phyloP scores from a whole-genome alignment of 2,113 vertebrate genomes.

The Plotosus lineatus region DNA sequence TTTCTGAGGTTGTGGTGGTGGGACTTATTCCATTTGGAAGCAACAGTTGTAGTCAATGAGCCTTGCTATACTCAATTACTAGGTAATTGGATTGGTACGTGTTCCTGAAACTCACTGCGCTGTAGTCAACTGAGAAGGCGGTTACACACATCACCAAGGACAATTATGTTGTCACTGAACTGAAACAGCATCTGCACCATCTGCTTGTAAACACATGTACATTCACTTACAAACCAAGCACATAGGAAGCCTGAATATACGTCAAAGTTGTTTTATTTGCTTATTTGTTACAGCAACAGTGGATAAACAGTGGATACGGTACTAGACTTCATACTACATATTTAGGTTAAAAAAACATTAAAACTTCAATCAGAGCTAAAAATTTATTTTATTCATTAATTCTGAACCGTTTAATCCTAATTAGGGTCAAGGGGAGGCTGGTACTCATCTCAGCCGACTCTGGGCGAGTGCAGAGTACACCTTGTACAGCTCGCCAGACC shows the following conservation, averaged over 20 bases:
- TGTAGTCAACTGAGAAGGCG: slow-evolving; percentile 61
- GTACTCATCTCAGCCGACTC: too few species aligned
- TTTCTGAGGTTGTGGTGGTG: slow-evolving; percentile 58
- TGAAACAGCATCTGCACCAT: slow-evolving; percentile 20
- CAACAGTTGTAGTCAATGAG: slow-evolving; percentile 73
- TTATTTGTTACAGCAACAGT: not conserved
- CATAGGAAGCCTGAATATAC: not conserved
- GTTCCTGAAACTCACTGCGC: slow-evolving; percentile 51
- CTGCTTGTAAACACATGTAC: not conserved
- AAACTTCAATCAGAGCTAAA: not conserved
- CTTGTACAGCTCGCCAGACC: too few species aligned
- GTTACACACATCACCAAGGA: slow-evolving; percentile 62
- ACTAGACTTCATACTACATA: not conserved
- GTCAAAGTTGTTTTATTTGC: not conserved
- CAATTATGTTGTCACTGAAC: slow-evolving; percentile 60
- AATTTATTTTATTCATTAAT: too few species aligned
- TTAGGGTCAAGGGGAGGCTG: too few species aligned
- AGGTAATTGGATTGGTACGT: slow-evolving; percentile 70
- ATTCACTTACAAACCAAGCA: not conserved
- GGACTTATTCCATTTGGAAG: slow-evolving; percentile 54
- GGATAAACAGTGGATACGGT: not conserved
- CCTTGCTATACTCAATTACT: slow-evolving; percentile 71
- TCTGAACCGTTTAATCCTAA: too few species aligned
- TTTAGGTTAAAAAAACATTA: not conserved
- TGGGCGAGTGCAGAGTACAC: too few species aligned